Evolutionary conservation across 2,888 invertebrate species (phyloP).

Genomic region (Leptinotarsa tumamoca): DNA sequence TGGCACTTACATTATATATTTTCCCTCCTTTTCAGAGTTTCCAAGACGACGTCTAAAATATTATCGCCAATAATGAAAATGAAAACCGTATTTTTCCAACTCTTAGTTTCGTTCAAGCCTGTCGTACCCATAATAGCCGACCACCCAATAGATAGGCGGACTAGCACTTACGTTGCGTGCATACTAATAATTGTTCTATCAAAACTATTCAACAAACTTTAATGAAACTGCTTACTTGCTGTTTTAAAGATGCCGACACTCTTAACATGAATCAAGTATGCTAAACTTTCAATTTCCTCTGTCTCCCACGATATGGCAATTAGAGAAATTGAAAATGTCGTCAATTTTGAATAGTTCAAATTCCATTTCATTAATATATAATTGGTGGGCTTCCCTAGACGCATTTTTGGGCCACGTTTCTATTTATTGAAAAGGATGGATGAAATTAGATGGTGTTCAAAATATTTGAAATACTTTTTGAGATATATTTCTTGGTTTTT

Average conservation of each 20-base stretch:
- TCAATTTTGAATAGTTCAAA: neutral
- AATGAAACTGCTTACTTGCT: slow-evolving; percentile 25
- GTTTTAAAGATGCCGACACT: slow-evolving; percentile 27
- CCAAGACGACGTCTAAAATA: no score
- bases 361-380: slow-evolving; percentile 4
- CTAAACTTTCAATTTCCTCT: slow-evolving; percentile 19
- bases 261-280: slow-evolving; percentile 13
- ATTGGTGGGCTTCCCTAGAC: neutral
- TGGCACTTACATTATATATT: no score
- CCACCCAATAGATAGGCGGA: slow-evolving; percentile 5
- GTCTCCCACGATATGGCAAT: slow-evolving; percentile 22
- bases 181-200: slow-evolving; percentile 24
- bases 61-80: no score
- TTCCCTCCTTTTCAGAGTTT: no score
- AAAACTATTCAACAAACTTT: slow-evolving; percentile 24
- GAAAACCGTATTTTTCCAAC: no score
- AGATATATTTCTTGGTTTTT: no score
- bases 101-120: no score
- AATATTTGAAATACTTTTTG: no score
- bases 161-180: slow-evolving; percentile 25
- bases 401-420: neutral
- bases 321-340: neutral
- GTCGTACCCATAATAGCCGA: neutral
- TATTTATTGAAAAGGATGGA: no score
- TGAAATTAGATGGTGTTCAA: no score